These are phyloP conservation scores for Nymphalis io DNA, from an alignment of 1,140 invertebrate genomes.

Conservation along the genomic window DNA sequence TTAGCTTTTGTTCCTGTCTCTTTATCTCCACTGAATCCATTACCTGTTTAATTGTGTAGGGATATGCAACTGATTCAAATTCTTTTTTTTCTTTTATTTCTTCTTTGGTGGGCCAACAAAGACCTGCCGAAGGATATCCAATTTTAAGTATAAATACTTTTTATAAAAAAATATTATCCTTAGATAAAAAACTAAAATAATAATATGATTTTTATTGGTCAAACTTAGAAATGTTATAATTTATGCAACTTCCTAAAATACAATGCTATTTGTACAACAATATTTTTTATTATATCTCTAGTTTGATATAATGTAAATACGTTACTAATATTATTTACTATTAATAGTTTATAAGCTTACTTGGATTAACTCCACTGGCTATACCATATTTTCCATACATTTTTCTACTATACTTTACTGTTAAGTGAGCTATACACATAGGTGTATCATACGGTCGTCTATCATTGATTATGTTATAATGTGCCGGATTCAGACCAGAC, in stretches of 20 bases:
- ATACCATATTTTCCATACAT: slow-evolving; percentile 72
- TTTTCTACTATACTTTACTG: slow-evolving; percentile 73
- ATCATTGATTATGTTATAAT: slow-evolving; percentile 62
- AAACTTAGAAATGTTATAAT: no score
- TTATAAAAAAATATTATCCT: no score
- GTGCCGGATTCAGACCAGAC: slow-evolving; percentile 56
- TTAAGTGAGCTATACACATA: slow-evolving; percentile 58
- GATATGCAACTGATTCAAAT: slow-evolving; percentile 83
- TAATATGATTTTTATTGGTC: no score
- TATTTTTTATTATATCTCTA: no score
- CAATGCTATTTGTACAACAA: no score
- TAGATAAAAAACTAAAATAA: no score
- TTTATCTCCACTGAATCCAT: slow-evolving; percentile 75
- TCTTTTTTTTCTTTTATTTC: slow-evolving; percentile 82
- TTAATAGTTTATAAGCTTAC: slow-evolving; percentile 45
- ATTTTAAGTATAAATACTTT: background rate
- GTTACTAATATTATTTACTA: background rate
- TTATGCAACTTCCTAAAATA: no score
- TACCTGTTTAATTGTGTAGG: slow-evolving; percentile 83
- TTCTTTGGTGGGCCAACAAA: slow-evolving; percentile 72
- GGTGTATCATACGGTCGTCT: slow-evolving; percentile 61
- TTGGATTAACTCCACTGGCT: slow-evolving; percentile 70
- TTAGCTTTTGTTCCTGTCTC: slow-evolving; percentile 62
- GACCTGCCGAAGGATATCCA: slow-evolving; percentile 44
- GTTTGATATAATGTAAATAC: background rate